Conservation (phyloP, 2,888 invertebrate species). For the Amiota communis region DNA sequence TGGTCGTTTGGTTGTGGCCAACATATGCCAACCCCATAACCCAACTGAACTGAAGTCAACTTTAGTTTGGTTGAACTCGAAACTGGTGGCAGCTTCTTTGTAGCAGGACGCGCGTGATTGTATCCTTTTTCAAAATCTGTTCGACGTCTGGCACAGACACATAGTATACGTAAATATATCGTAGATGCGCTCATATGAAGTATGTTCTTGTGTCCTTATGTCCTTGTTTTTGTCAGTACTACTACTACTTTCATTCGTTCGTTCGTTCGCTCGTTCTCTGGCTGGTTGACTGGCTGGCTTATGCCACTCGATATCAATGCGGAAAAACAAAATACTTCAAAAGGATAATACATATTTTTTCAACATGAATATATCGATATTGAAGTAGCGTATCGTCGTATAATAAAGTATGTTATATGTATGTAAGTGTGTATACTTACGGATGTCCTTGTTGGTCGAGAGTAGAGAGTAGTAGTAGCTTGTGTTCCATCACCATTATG, state of each 20-base stretch:
- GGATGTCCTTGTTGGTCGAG: conserved; percentile 7
- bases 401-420: conserved; percentile 7
- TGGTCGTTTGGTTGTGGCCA: conserved; percentile 1
- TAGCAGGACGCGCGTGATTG: neutral
- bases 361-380: conserved; percentile 56
- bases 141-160: neutral
- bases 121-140: conserved; percentile 10
- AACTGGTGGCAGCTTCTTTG: neutral
- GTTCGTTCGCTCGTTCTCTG: no score
- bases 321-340: conserved; percentile 53
- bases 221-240: neutral
- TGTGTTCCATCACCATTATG: conserved; percentile 2
- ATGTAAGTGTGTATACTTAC: neutral
- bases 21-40: no score
- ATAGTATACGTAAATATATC: neutral
- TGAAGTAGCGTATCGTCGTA: neutral
- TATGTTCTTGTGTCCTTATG: neutral
- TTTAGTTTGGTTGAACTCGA: neutral
- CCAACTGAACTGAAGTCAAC: neutral
- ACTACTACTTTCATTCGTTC: neutral
- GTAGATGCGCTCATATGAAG: conserved; percentile 4
- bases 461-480: neutral
- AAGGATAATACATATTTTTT: conserved; percentile 45
- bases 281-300: no score
- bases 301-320: conserved; percentile 44